Evolutionary conservation across 2,888 invertebrate genomes (phyloP), one percentile per base, ranked within the genome.

Genomic region (Acronicta aceris): DNA sequence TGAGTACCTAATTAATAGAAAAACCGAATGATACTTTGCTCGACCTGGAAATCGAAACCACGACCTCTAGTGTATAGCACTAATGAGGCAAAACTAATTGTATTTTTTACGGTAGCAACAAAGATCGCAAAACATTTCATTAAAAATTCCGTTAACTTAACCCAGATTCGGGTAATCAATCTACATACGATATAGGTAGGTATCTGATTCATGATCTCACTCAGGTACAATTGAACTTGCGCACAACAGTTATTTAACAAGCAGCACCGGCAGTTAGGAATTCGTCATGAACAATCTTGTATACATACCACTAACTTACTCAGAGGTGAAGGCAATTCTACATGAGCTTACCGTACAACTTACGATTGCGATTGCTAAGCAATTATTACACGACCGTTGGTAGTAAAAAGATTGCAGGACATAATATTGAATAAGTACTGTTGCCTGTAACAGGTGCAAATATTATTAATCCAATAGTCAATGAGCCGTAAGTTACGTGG

Each of bases 241-340:
- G 2, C 27, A 66, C 52, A 55, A 69, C 69, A 47, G 74, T 72
- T 60, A 59, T 63, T 62, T 61, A 59, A 53, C n/a, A n/a, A n/a
- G n/a, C n/a, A n/a, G n/a, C n/a, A n/a, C 52, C 65, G 59, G 61
- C 40, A 17, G 43, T 54, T 61, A 43, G 27, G 13, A 45, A 76
- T 77, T 70, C 61, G 75, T 63, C 60, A 71, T 59, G 57, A 60
- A 30, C 57, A 59, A 75, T 65, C 42, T 61, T 48, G 17, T 45
- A 36, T 15, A 64, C 33, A 36, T 15, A 64, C 33, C 50, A 48
- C 17, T 56, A 50, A 50, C n/a, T 52, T 16, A 33, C 25, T 53
- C 8, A 42, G 10, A 59, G 36, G 30, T 59, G 36, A 58, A 43
- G 49, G 43, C 51, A 50, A 21, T 25, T 50, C 5, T 12, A 36